Evolutionary conservation across 2,797 vertebrate genomes (phyloP).

Genomic region (Petrocephalus sullivani): DNA sequence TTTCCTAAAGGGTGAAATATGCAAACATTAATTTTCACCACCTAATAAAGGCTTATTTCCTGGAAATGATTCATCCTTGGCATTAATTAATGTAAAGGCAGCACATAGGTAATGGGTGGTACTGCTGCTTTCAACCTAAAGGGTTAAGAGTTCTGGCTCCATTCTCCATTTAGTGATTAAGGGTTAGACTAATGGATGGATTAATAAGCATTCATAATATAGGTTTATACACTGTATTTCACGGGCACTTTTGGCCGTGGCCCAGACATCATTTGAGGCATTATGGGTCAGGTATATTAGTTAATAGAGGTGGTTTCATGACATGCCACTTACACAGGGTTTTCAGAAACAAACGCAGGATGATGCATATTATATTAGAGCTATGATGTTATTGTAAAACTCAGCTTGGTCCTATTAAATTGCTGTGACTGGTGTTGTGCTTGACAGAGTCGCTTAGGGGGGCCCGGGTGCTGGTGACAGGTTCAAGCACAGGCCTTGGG

Average conservation of each 20-base stretch:
- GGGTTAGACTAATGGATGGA: not conserved
- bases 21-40: not conserved
- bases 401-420: not conserved
- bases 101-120: too few species aligned
- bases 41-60: not conserved
- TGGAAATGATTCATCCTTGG: not conserved
- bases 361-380: not conserved
- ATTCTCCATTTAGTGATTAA: not conserved
- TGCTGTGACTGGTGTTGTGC: not conserved
- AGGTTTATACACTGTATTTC: not conserved
- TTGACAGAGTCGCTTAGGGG: conserved; percentile 58
- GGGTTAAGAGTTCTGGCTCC: not conserved
- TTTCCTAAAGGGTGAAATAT: not conserved
- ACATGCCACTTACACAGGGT: not conserved
- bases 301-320: not conserved
- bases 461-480: conserved; percentile 62
- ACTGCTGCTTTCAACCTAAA: not conserved
- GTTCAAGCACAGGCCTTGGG: conserved; percentile 70
- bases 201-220: not conserved
- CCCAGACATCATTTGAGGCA: not conserved
- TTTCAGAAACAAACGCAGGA: not conserved
- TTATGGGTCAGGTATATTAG: not conserved
- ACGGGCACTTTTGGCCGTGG: not conserved
- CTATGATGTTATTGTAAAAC: not conserved
- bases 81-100: too few species aligned